Conservation (phyloP, 2,113 vertebrate genomes). For the Hemicordylus capensis region DNA sequence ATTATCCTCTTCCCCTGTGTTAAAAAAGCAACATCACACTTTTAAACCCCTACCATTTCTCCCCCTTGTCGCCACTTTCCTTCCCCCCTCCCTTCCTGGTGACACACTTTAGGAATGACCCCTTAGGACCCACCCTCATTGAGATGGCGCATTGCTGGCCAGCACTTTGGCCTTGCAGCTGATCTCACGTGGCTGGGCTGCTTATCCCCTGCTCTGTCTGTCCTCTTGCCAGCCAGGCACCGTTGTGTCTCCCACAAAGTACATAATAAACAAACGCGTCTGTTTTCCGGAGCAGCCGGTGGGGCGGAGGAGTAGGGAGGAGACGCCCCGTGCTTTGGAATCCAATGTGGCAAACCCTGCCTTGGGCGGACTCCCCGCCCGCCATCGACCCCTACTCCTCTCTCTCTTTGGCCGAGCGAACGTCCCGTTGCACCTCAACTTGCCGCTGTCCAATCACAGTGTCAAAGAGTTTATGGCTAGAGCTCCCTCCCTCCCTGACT, state of each 20-base stretch:
- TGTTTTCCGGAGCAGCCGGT: not conserved
- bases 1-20: not conserved
- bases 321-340: not conserved
- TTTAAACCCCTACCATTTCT: not conserved
- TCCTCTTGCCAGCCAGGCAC: not conserved
- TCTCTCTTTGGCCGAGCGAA: not conserved
- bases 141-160: not conserved
- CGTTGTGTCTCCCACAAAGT: not conserved
- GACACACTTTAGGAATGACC: not conserved
- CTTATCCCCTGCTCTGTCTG: not conserved
- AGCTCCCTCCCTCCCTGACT: not conserved
- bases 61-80: not conserved
- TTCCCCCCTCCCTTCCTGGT: not conserved
- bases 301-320: no score
- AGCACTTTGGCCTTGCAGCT: not conserved
- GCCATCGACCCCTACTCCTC: not conserved
- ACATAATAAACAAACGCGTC: not conserved
- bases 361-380: not conserved
- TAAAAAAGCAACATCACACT: not conserved
- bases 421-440: not conserved
- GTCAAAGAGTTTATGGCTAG: not conserved
- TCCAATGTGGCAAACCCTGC: not conserved
- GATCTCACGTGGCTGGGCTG: not conserved
- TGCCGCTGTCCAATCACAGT: not conserved
- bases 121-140: not conserved